Evolutionary conservation across 1,140 invertebrate genomes (phyloP).

Genomic region (Stegodyphus mimosarum): DNA sequence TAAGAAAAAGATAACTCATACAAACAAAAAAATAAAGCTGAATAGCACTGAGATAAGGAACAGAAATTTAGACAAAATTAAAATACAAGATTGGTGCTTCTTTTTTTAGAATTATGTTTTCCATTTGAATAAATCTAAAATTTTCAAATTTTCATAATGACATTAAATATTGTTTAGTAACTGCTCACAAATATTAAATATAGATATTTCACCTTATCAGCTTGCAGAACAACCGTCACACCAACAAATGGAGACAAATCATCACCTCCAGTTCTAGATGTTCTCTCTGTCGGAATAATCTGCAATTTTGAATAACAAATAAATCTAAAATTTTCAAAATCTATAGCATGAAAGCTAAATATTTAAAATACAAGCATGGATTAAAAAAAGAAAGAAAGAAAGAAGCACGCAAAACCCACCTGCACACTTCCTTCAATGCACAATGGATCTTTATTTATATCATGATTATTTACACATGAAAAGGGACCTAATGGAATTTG

Average conservation of each 20-base stretch:
- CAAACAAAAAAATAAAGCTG: no score
- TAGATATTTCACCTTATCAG: conserved; percentile 26
- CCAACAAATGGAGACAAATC: conserved; percentile 56
- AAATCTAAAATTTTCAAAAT: not conserved
- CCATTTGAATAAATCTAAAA: not conserved
- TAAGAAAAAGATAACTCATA: no score
- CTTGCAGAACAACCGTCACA: conserved; percentile 50
- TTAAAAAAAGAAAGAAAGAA: not conserved
- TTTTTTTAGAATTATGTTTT: no score
- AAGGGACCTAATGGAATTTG: conserved; percentile 63
- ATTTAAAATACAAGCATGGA: not conserved
- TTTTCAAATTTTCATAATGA: not conserved
- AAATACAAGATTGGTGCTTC: no score
- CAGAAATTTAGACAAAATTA: no score
- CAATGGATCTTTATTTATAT: conserved; percentile 51
- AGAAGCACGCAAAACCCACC: not conserved
- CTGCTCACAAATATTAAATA: not conserved
- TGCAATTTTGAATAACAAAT: not conserved
- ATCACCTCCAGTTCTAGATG: conserved; percentile 39
- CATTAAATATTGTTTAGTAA: not conserved
- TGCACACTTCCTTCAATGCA: conserved; percentile 57
- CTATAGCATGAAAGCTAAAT: not conserved
- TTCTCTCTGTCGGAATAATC: conserved; percentile 45
- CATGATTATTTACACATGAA: conserved; percentile 38
- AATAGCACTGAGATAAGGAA: no score